A percentile compares a stretch with the other conserved stretches of the same genome.
phyloP scores from a whole-genome alignment of 2,888 invertebrate species.

The Erebia epiphron region DNA sequence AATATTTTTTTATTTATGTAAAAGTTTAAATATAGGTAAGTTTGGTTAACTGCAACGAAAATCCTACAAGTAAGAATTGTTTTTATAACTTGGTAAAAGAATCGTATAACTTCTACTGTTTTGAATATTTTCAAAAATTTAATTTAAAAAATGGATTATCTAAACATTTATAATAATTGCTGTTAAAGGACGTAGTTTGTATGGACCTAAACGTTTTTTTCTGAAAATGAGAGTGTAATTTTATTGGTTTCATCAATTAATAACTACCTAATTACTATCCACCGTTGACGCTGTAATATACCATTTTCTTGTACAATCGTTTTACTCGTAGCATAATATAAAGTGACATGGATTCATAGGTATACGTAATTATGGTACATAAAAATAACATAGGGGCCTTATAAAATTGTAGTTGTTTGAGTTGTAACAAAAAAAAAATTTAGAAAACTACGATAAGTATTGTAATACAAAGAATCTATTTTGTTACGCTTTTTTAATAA shows the following conservation, averaged over 20 bases:
- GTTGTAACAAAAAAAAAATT: constrained; percentile 62
- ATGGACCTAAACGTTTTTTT: background rate
- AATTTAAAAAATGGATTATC: too few relatives aligned
- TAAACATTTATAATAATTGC: background rate
- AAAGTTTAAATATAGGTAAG: constrained; percentile 55
- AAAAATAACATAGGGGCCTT: constrained; percentile 72
- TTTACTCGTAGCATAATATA: constrained; percentile 50
- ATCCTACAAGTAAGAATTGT: constrained; percentile 48
- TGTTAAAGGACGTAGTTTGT: background rate
- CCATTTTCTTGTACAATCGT: constrained; percentile 1
- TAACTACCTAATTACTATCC: background rate
- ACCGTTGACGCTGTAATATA: background rate
- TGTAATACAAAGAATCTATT: constrained; percentile 72
- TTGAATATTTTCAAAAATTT: too few relatives aligned
- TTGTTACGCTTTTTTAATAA: constrained; percentile 74
- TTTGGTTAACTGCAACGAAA: constrained; percentile 64
- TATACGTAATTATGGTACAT: constrained; percentile 76
- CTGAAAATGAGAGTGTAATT: background rate
- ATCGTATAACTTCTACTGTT: background rate
- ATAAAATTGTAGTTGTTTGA: constrained; percentile 56
- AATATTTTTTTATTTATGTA: constrained; percentile 64
- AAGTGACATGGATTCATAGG: constrained; percentile 59
- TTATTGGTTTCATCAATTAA: background rate
- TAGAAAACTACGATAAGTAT: constrained; percentile 61
- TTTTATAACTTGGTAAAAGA: background rate